phyloP scores from a whole-genome alignment of 2,888 invertebrate genomes.

The Clepsis dumicolana region DNA sequence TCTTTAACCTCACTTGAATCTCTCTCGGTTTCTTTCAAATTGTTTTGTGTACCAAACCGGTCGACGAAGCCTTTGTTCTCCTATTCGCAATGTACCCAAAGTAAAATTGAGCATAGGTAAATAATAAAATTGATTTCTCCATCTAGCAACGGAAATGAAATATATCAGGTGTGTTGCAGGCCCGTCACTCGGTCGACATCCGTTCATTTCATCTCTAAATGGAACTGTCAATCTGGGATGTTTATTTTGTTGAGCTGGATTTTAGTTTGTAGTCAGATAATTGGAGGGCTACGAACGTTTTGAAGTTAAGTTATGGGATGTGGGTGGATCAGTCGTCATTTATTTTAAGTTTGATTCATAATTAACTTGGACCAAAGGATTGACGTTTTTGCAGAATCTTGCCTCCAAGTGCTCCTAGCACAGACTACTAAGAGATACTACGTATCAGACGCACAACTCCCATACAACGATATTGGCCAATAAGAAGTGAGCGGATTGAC shows the following conservation, averaged over 20 bases:
- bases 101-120: constrained; percentile 16
- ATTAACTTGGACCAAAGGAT: not conserved
- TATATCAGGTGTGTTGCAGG: constrained; percentile 25
- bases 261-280: constrained; percentile 13
- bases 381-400: too few relatives aligned
- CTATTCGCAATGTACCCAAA: not conserved
- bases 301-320: not conserved
- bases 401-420: too few relatives aligned
- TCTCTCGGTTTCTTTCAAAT: not conserved
- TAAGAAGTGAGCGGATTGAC: too few relatives aligned
- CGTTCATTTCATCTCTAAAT: constrained; percentile 47
- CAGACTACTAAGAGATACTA: too few relatives aligned
- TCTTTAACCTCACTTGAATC: not conserved
- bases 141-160: constrained; percentile 27
- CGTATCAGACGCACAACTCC: too few relatives aligned
- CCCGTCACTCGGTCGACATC: constrained; percentile 24
- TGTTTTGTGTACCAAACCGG: not conserved
- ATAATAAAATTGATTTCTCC: constrained; percentile 12
- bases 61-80: not conserved
- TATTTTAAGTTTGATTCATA: not conserved
- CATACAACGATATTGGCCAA: too few relatives aligned
- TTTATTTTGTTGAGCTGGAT: constrained; percentile 18
- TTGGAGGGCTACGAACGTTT: not conserved
- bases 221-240: constrained; percentile 45
- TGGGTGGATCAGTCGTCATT: not conserved